Percentiles rank a stretch among this genome's conserved stretches.
Conservation (phyloP, 2,113 vertebrate genomes). For the Gymnorhina tibicen region DNA sequence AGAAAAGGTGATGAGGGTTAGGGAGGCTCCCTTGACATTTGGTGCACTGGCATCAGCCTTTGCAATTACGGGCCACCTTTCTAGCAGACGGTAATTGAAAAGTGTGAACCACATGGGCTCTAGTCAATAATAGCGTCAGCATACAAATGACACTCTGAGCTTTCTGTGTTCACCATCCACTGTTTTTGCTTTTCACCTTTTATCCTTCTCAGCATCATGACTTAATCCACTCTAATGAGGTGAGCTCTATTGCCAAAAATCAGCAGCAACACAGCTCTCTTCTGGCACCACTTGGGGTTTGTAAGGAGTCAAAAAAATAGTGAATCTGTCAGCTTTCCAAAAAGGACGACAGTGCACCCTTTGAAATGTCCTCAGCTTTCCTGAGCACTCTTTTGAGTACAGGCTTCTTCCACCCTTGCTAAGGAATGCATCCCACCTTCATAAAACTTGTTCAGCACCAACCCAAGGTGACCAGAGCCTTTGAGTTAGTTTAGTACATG, state of each 20-base stretch:
- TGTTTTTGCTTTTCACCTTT: slow-evolving; percentile 76
- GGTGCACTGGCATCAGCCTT: slow-evolving; percentile 75
- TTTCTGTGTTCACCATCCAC: slow-evolving; percentile 50
- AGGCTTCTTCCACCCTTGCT: background rate
- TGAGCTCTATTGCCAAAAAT: slow-evolving; percentile 68
- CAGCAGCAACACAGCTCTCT: slow-evolving; percentile 53
- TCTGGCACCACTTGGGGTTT: slow-evolving; percentile 50
- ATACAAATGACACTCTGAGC: slow-evolving; percentile 67
- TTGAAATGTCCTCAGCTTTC: slow-evolving; percentile 19
- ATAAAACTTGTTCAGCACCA: background rate
- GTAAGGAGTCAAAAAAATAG: slow-evolving; percentile 44
- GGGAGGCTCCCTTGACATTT: slow-evolving; percentile 79
- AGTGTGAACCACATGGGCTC: slow-evolving; percentile 80
- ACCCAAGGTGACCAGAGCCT: background rate
- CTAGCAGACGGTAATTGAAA: slow-evolving; percentile 81
- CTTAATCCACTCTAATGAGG: slow-evolving; percentile 89
- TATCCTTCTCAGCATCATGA: slow-evolving; percentile 78
- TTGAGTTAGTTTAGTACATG: background rate
- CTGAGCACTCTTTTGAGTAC: background rate
- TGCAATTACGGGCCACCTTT: slow-evolving; percentile 84
- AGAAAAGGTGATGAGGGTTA: slow-evolving; percentile 72
- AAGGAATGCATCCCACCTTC: background rate
- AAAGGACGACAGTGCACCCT: slow-evolving; percentile 17
- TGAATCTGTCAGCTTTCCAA: slow-evolving; percentile 72
- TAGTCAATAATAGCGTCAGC: slow-evolving; percentile 82